Percentiles rank a stretch among this genome's conserved stretches.
Evolutionary conservation across 2,888 invertebrate species (phyloP).

Genomic region (Mayetiola destructor): DNA sequence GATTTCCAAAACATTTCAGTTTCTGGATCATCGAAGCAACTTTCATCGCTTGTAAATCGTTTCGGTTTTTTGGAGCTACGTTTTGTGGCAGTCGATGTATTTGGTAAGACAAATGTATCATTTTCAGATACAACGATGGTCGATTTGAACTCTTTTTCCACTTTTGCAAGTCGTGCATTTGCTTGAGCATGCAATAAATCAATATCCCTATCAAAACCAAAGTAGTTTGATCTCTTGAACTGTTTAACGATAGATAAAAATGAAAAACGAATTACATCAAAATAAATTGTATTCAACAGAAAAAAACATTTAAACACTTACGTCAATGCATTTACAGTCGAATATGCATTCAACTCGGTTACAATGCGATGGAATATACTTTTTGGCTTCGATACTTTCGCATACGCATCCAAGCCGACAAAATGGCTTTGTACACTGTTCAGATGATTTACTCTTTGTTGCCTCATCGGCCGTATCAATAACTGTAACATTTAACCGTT

Average conservation of each 20-base stretch:
- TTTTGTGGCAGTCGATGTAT: slow-evolving; percentile 36
- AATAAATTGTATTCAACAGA: slow-evolving; percentile 22
- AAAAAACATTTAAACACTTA: neutral
- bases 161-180: slow-evolving; percentile 43
- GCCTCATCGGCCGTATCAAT: slow-evolving; percentile 35
- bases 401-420: slow-evolving; percentile 56
- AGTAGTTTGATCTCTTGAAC: neutral
- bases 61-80: slow-evolving; percentile 46
- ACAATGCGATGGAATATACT: slow-evolving; percentile 43
- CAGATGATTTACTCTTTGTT: slow-evolving; percentile 1
- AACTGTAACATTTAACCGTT: slow-evolving; percentile 49
- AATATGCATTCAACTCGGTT: slow-evolving; percentile 38
- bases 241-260: neutral
- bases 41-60: slow-evolving; percentile 35
- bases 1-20: neutral
- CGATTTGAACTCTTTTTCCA: slow-evolving; percentile 57
- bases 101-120: slow-evolving; percentile 45
- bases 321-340: slow-evolving; percentile 29
- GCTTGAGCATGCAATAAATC: slow-evolving; percentile 31
- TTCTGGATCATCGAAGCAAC: neutral
- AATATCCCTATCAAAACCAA: slow-evolving; percentile 27
- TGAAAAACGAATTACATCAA: neutral
- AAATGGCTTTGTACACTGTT: slow-evolving; percentile 38
- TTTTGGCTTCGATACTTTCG: slow-evolving; percentile 39
- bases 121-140: slow-evolving; percentile 51